Conservation (phyloP, 2,113 vertebrate species). For the Clarias gariepinus region DNA sequence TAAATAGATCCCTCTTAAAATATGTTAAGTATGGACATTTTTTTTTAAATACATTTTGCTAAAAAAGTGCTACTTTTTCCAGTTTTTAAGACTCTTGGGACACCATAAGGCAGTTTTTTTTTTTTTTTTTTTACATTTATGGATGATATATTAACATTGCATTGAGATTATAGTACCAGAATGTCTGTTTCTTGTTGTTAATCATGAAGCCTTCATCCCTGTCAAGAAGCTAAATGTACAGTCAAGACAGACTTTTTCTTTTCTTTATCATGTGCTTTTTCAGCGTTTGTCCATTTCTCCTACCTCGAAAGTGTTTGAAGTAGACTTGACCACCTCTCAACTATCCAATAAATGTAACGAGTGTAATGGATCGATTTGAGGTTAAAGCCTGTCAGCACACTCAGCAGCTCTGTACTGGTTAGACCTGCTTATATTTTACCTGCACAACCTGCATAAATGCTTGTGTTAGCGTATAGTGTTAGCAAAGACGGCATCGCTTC, state of each 20-base stretch:
- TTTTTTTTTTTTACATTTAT: too few species aligned
- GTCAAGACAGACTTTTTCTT: too few species aligned
- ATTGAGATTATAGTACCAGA: background rate
- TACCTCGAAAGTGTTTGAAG: background rate
- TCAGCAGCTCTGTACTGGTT: background rate
- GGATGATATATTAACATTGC: constrained; percentile 44
- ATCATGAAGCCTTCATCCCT: background rate
- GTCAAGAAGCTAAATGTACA: background rate
- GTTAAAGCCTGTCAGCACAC: background rate
- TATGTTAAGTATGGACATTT: too few species aligned
- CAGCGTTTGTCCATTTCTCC: background rate
- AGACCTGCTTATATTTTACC: background rate
- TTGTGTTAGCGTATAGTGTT: background rate
- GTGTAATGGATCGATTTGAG: background rate
- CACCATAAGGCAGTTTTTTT: too few species aligned
- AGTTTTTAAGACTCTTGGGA: too few species aligned
- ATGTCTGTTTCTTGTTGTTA: background rate
- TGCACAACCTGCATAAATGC: background rate
- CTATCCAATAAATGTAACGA: background rate
- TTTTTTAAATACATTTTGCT: too few species aligned
- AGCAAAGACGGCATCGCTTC: background rate
- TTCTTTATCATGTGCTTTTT: background rate
- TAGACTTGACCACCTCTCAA: background rate
- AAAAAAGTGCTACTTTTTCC: too few species aligned
- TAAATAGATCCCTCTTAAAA: too few species aligned